Conservation (phyloP, 2,797 vertebrate genomes). For the Chiloscyllium punctatum region DNA sequence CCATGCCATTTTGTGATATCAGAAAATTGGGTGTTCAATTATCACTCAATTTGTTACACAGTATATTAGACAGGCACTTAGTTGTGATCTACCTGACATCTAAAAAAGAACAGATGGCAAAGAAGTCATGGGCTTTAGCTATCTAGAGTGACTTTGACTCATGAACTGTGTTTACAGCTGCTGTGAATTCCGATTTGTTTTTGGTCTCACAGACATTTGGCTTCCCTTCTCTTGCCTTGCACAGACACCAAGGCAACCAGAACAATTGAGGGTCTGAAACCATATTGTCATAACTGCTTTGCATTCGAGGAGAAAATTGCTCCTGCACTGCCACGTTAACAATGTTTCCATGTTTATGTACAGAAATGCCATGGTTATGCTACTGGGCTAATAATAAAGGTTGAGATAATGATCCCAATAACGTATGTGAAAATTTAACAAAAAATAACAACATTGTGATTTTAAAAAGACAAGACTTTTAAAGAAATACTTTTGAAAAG, state of each 20-base stretch:
- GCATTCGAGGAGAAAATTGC: neutral
- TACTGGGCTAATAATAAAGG: neutral
- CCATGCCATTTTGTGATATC: neutral
- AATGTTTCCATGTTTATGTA: neutral
- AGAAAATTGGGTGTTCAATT: neutral
- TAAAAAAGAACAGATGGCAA: neutral
- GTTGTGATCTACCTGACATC: neutral
- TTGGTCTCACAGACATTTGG: neutral
- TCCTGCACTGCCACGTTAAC: neutral
- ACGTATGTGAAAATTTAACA: neutral
- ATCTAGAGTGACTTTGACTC: neutral
- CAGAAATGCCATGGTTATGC: neutral
- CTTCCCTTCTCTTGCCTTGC: neutral
- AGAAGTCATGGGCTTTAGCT: neutral
- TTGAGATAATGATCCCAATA: neutral
- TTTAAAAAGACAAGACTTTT: too few species aligned
- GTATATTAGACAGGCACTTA: neutral
- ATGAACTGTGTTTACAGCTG: neutral
- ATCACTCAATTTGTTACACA: neutral
- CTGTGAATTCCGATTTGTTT: constrained; percentile 2
- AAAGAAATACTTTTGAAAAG: too few species aligned
- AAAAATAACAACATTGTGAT: too few species aligned
- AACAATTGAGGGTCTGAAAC: neutral
- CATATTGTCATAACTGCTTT: neutral
- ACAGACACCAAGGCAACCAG: neutral